Evolutionary conservation across 2,113 vertebrate species (phyloP).

Genomic region (Pachyramphus minor): DNA sequence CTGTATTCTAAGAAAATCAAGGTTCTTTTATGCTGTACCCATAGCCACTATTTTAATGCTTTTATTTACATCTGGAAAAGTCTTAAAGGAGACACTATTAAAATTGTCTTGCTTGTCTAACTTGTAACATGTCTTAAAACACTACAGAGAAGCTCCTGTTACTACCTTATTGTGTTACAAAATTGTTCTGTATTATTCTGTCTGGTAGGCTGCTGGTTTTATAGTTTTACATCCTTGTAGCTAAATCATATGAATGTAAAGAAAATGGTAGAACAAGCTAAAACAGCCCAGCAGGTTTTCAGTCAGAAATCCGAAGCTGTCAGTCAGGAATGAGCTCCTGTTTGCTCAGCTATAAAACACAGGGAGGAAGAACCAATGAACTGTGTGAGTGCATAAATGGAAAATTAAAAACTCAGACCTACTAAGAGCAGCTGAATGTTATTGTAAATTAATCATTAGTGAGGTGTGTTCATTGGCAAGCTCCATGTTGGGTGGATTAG

Average conservation of each 20-base stretch:
- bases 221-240: neutral
- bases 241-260: neutral
- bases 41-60: neutral
- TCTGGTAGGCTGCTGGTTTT: neutral
- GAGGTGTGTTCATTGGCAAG: neutral
- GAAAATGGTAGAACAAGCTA: neutral
- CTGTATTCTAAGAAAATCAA: neutral
- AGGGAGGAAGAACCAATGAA: neutral
- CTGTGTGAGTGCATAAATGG: neutral
- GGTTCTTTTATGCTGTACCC: neutral
- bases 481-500: neutral
- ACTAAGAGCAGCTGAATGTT: neutral
- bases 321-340: neutral
- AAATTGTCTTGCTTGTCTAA: neutral
- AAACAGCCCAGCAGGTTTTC: neutral
- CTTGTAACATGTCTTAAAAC: neutral
- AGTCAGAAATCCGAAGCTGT: neutral
- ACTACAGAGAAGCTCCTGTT: neutral
- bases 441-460: neutral
- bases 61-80: neutral
- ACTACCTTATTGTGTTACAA: neutral
- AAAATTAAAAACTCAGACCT: neutral
- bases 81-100: neutral
- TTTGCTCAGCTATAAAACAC: neutral
- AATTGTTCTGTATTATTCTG: neutral